Evolutionary conservation across 2,888 invertebrate genomes (phyloP), one percentile per base, ranked within the genome.

Genomic region (Cheilosia pagana): DNA sequence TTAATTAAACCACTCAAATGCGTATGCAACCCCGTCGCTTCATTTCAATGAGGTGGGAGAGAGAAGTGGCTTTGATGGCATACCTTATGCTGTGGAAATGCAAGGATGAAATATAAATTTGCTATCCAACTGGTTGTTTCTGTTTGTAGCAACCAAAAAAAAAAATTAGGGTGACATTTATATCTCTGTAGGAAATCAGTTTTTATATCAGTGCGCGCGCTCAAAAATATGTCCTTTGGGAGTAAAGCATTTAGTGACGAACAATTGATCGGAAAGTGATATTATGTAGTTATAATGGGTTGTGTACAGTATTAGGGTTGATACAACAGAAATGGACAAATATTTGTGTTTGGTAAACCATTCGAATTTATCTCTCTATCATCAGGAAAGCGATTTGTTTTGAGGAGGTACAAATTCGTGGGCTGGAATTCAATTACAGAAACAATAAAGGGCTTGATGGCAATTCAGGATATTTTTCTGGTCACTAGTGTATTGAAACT

Each of bases 1-100:
- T 87, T 87, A 86, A 87, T 87, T 87, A 87, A 86, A 87, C 86
- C 86, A 87, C 86, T 81, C 87, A 81, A 74, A 71, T 77, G 76
- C 76, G 65, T 76, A 71, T 60, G 65, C 76, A 62, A 65, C 68
- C 77, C 81, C 59, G 75, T 65, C 21, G 70, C 57, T 74, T 68
- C 19, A 25, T 21, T 31, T 50, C 14, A 7, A 16, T 45, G 16
- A 53, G 65, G 75, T 67, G 53, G 53, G 60, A 35, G 35, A 16
- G 23, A 28, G 50, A 60, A 67, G 35, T 28, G n/a, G 43, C 23
- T 35, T 16, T 19, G n/a, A 57, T 28, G 19, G 21, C 25, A 10
- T 50, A 48, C 45, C 65, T 48, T 53, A 53, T 55, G 53, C 7
- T 39, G 39, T 41, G 28, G 19, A 28, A 57, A 23, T 35, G 48